A percentile compares a stretch with the other conserved stretches of the same genome.
Conservation (phyloP, 1,140 invertebrate genomes). For the Cyclina sinensis region DNA sequence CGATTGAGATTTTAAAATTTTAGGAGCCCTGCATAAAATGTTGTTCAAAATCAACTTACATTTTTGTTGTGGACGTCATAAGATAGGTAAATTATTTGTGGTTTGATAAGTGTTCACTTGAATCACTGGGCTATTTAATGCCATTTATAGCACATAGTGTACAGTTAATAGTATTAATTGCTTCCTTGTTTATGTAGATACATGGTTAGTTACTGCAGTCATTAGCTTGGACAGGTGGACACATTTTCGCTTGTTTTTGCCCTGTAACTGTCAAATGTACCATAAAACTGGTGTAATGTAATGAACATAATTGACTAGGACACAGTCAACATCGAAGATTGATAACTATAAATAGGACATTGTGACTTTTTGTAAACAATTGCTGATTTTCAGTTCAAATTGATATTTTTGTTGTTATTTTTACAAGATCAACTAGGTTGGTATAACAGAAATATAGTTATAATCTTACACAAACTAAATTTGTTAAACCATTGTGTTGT, state of each 20-base stretch:
- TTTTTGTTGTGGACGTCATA: too few species aligned
- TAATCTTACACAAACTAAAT: too few species aligned
- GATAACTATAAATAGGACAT: not conserved
- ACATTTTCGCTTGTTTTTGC: not conserved
- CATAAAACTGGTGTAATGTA: slow-evolving; percentile 23
- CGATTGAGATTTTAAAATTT: too few species aligned
- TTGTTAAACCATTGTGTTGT: too few species aligned
- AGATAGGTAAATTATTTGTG: too few species aligned
- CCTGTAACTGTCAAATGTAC: slow-evolving; percentile 9
- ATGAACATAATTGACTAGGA: slow-evolving; percentile 1
- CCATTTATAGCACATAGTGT: not conserved
- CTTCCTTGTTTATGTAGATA: not conserved
- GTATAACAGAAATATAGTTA: too few species aligned
- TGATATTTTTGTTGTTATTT: too few species aligned
- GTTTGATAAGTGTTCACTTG: not conserved
- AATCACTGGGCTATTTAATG: not conserved
- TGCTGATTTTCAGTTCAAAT: too few species aligned
- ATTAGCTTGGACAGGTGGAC: not conserved
- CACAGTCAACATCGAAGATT: not conserved
- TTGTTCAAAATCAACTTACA: too few species aligned
- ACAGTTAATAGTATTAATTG: not conserved
- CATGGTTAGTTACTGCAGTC: not conserved
- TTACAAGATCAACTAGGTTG: too few species aligned
- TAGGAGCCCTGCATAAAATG: too few species aligned
- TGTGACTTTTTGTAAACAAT: not conserved